Percentiles rank a stretch among this genome's conserved stretches.
These are phyloP conservation scores for Aleiodes leptofemur DNA, from an alignment of 2,888 invertebrate species.

Conservation along the genomic window DNA sequence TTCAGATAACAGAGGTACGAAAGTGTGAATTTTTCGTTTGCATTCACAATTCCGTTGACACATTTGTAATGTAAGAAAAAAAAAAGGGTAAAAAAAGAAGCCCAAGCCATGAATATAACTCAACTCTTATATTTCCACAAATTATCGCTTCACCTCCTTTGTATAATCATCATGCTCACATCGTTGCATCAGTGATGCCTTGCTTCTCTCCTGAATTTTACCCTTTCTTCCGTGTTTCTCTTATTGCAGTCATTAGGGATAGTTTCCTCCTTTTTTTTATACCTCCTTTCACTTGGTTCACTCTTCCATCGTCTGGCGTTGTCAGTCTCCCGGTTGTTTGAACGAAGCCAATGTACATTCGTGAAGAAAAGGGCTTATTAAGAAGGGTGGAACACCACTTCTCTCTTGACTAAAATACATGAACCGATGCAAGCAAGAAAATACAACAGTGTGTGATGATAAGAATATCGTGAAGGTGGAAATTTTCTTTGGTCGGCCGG, in stretches of 20 bases:
- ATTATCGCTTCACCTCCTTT: slow-evolving; percentile 21
- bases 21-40: slow-evolving; percentile 22
- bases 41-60: slow-evolving; percentile 31
- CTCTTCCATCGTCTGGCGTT: slow-evolving; percentile 47
- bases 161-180: slow-evolving; percentile 18
- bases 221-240: slow-evolving; percentile 18
- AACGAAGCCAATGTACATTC: slow-evolving; percentile 54
- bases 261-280: slow-evolving; percentile 11
- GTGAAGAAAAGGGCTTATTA: slow-evolving; percentile 45
- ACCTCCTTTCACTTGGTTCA: slow-evolving; percentile 42
- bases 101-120: slow-evolving; percentile 44
- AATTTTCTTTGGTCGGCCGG: slow-evolving; percentile 16
- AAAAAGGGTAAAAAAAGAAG: slow-evolving; percentile 10
- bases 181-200: neutral
- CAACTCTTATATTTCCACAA: slow-evolving; percentile 11
- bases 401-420: slow-evolving; percentile 32
- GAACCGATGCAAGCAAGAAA: slow-evolving; percentile 44
- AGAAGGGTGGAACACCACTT: slow-evolving; percentile 7
- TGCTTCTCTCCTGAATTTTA: slow-evolving; percentile 25
- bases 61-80: slow-evolving; percentile 22
- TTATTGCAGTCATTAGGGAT: slow-evolving; percentile 40
- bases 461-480: slow-evolving; percentile 25
- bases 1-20: slow-evolving; percentile 42
- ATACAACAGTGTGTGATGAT: slow-evolving; percentile 33
- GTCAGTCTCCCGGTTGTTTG: slow-evolving; percentile 42